Evolutionary conservation across 2,888 invertebrate genomes (phyloP), one percentile per base, ranked within the genome.

Genomic region (Oscheius sp.): DNA sequence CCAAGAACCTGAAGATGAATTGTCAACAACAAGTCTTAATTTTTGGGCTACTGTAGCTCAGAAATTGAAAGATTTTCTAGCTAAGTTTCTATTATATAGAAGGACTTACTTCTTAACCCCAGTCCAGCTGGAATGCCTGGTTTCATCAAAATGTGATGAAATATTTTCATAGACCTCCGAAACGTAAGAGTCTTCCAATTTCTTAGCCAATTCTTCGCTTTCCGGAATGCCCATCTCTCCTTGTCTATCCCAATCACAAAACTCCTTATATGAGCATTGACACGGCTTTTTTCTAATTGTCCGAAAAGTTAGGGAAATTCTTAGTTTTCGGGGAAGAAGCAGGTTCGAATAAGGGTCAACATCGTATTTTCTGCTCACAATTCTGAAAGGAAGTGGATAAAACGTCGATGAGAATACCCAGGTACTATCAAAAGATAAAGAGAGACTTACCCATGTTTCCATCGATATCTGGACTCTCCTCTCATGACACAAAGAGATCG

Each of bases 101-200:
- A 64, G 23, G 15, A 63, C 31, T 25, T 45, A 80, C 76, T 92
- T 89, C 0, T 91, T 89, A 0, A 98, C 95, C 76, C 91, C 91
- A 0, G 95, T 96, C 98, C 98, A 98, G 20, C 93, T 92, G 82
- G 92, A 93, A 87, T 95, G 94, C 15, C 98, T 90, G 0, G 97
- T 98, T 80, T 92, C 92, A 87, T 94, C 95, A 88, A 98, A 98
- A 88, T 98, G 97, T 45, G 89, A 89, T 0, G 96, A 96, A 82
- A 98, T 98, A 83, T 92, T 90, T 75, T 98, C 93, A 87, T 98
- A 98, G 15, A 98, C 93, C 17, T 81, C 75, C 2, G 76, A 72
- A 10, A 82, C 82, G 69, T 79, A 82, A 29, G 70, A 68, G n/a
- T 70, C 63, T 53, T 82, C 82, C n/a, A 82, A 57, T 33, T 65